Evolutionary conservation across 1,140 invertebrate species (phyloP).

Genomic region (Trichonephila clavipes): DNA sequence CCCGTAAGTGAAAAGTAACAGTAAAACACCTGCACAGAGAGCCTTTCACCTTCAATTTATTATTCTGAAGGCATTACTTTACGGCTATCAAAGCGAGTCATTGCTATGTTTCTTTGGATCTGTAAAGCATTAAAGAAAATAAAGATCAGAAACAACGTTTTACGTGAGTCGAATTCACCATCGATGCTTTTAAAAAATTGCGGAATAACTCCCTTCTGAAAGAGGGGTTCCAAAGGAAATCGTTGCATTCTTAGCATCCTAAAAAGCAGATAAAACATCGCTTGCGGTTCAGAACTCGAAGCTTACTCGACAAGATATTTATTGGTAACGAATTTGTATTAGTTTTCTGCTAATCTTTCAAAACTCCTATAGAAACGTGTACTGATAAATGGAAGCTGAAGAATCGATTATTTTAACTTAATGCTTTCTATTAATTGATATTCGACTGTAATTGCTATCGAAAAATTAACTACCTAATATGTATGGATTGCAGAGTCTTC

Average conservation of each 20-base stretch:
- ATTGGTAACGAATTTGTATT: neutral
- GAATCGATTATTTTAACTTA: neutral
- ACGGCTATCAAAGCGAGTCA: constrained; percentile 37
- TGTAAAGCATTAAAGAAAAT: constrained; percentile 54
- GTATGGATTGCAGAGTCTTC: too few species aligned
- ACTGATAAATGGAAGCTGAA: neutral
- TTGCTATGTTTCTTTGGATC: constrained; percentile 45
- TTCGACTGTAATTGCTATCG: too few species aligned
- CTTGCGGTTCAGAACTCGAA: neutral
- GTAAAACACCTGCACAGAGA: constrained; percentile 11
- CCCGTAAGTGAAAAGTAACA: constrained; percentile 24
- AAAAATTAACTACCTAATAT: too few species aligned
- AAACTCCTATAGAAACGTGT: neutral
- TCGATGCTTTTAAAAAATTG: constrained; percentile 9
- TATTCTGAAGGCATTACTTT: constrained; percentile 58
- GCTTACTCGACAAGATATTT: constrained; percentile 10
- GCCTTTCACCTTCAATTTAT: constrained; percentile 44
- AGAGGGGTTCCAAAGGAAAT: neutral
- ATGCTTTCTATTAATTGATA: too few species aligned
- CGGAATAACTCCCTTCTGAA: neutral
- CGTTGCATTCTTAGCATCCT: neutral
- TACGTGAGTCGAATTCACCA: constrained; percentile 32
- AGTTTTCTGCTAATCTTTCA: neutral
- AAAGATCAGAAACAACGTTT: constrained; percentile 18
- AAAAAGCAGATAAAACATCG: neutral